Conservation (phyloP, 2,113 vertebrate genomes). For the Machaerirhynchus nigripectus region DNA sequence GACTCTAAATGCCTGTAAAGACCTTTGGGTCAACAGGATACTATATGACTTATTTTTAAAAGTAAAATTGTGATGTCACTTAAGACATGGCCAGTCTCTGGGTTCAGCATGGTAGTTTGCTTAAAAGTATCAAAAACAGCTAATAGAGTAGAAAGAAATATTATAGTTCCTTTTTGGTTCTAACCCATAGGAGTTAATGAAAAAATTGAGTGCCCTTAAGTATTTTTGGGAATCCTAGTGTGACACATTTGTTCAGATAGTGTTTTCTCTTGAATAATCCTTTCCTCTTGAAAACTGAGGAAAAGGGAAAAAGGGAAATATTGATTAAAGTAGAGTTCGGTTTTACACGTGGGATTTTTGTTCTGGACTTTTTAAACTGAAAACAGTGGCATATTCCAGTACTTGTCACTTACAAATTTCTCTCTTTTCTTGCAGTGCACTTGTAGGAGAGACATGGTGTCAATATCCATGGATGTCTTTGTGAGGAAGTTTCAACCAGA, state of each 20-base stretch:
- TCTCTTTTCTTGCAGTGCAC: constrained; percentile 80
- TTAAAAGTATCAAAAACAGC: background rate
- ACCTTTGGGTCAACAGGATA: background rate
- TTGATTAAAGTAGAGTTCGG: background rate
- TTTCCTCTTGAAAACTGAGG: background rate
- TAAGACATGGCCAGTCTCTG: background rate
- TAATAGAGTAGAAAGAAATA: background rate
- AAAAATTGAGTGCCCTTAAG: background rate
- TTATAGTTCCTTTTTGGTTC: background rate
- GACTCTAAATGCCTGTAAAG: background rate
- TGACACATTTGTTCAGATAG: background rate
- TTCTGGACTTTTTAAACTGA: background rate
- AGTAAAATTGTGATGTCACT: background rate
- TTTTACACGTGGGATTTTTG: background rate
- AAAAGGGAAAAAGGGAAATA: background rate
- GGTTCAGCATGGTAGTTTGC: background rate
- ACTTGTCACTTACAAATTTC: background rate
- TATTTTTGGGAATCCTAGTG: background rate
- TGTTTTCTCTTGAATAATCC: background rate
- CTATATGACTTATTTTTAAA: background rate
- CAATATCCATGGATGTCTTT: constrained; percentile 97
- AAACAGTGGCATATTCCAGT: background rate
- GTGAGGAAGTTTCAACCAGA: constrained; percentile 96
- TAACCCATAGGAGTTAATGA: background rate
- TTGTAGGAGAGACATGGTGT: constrained; percentile 96